phyloP scores from a whole-genome alignment of 2,888 invertebrate genomes.

The Drosophila atripex region DNA sequence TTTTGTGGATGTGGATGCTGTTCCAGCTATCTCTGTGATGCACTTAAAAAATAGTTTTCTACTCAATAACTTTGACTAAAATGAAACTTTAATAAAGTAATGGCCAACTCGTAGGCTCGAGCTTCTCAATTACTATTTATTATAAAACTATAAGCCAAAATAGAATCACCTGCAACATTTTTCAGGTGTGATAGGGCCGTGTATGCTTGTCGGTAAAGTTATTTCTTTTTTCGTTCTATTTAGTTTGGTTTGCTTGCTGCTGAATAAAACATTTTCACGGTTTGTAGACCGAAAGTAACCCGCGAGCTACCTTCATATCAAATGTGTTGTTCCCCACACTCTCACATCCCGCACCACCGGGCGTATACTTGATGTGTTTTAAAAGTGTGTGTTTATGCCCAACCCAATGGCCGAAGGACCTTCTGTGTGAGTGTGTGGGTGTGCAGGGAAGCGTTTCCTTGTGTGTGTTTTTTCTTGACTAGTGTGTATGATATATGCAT shows the following conservation, averaged over 20 bases:
- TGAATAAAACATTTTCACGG: slow-evolving; percentile 82
- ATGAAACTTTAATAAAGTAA: too few relatives aligned
- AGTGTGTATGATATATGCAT: slow-evolving; percentile 57
- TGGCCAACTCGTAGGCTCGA: too few relatives aligned
- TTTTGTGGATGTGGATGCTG: slow-evolving; percentile 29
- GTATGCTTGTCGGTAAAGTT: slow-evolving; percentile 52
- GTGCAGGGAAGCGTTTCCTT: slow-evolving; percentile 47
- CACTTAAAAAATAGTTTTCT: slow-evolving; percentile 24
- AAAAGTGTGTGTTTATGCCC: slow-evolving; percentile 78
- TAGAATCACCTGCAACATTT: background rate
- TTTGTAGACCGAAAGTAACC: slow-evolving; percentile 66
- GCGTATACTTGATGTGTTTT: slow-evolving; percentile 78
- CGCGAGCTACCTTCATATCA: slow-evolving; percentile 75
- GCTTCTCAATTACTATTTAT: too few relatives aligned
- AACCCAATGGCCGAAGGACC: slow-evolving; percentile 66
- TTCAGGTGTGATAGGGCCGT: background rate
- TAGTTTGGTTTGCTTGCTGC: slow-evolving; percentile 78
- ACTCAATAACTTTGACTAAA: too few relatives aligned
- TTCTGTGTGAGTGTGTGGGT: slow-evolving; percentile 19
- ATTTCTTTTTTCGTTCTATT: slow-evolving; percentile 77
- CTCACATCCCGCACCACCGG: slow-evolving; percentile 36
- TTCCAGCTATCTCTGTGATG: slow-evolving; percentile 12
- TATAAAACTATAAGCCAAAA: too few relatives aligned
- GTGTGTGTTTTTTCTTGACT: slow-evolving; percentile 23
- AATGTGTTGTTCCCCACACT: slow-evolving; percentile 58